Percentiles rank a stretch among this genome's conserved stretches.
Evolutionary conservation across 1,140 invertebrate genomes (phyloP).

Genomic region (Habropoda laboriosa): DNA sequence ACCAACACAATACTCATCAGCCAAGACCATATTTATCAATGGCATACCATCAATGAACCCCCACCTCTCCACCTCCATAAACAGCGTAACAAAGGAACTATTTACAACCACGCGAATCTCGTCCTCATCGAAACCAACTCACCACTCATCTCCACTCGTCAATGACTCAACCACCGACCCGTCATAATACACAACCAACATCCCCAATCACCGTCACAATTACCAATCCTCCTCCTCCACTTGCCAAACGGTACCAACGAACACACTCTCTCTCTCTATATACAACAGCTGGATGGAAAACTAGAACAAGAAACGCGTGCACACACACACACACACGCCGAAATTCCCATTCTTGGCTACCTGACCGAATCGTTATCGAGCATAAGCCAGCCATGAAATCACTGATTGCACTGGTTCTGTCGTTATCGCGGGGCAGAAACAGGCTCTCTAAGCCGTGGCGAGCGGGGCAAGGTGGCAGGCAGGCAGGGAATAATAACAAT

Average conservation of each 20-base stretch:
- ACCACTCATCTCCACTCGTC: background rate
- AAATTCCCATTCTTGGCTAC: no score
- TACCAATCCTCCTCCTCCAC: no score
- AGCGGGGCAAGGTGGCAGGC: background rate
- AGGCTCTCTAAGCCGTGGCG: background rate
- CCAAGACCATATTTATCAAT: background rate
- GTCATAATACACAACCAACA: background rate
- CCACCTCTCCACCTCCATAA: background rate
- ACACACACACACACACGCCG: no score
- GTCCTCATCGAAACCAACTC: background rate
- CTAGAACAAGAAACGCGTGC: background rate
- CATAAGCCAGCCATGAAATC: conserved; percentile 34
- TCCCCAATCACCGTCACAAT: background rate
- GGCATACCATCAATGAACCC: background rate
- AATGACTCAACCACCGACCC: background rate
- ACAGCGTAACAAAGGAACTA: background rate
- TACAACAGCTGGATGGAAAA: no score
- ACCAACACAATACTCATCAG: no score
- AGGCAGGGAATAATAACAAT: conserved; percentile 75
- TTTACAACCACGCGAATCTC: background rate
- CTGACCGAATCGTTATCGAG: conserved; percentile 10
- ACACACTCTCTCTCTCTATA: no score
- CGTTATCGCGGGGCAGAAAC: conserved; percentile 40
- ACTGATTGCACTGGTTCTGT: conserved; percentile 37
- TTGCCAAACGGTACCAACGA: no score